phyloP scores from a whole-genome alignment of 2,113 vertebrate genomes.

The Strix uralensis region DNA sequence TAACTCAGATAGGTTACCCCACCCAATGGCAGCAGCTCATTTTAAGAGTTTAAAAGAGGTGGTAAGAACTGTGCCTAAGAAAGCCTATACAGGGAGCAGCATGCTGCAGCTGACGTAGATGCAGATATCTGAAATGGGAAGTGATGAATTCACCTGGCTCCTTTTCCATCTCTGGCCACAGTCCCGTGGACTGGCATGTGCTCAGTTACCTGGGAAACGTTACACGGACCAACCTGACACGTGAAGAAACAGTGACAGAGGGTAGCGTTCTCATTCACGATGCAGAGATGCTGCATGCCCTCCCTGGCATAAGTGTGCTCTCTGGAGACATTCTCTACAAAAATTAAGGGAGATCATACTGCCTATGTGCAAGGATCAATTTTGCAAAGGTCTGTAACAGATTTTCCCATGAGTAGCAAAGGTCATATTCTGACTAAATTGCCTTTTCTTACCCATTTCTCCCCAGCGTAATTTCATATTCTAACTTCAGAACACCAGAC shows the following conservation, averaged over 20 bases:
- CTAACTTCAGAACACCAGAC: background rate
- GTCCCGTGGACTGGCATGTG: rapidly evolving
- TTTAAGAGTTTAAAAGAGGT: background rate
- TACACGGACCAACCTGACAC: no score
- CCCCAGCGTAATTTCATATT: background rate
- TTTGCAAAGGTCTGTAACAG: background rate
- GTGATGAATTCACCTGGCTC: background rate
- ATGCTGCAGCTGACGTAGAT: background rate
- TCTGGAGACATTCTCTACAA: background rate
- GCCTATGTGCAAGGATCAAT: background rate
- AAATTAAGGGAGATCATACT: background rate
- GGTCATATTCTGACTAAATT: background rate
- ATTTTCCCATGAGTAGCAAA: background rate
- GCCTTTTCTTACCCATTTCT: background rate
- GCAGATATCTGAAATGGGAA: background rate
- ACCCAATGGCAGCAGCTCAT: background rate
- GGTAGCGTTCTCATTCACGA: rapidly evolving
- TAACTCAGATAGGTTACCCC: background rate
- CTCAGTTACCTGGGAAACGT: rapidly evolving
- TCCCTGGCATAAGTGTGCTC: background rate
- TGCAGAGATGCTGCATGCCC: rapidly evolving
- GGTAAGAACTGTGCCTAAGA: background rate
- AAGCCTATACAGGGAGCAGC: background rate
- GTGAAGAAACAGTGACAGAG: rapidly evolving
- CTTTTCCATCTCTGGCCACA: background rate